Evolutionary conservation across 2,113 vertebrate genomes (phyloP), one percentile per base, ranked within the genome.

Genomic region (Mungos mungo): DNA sequence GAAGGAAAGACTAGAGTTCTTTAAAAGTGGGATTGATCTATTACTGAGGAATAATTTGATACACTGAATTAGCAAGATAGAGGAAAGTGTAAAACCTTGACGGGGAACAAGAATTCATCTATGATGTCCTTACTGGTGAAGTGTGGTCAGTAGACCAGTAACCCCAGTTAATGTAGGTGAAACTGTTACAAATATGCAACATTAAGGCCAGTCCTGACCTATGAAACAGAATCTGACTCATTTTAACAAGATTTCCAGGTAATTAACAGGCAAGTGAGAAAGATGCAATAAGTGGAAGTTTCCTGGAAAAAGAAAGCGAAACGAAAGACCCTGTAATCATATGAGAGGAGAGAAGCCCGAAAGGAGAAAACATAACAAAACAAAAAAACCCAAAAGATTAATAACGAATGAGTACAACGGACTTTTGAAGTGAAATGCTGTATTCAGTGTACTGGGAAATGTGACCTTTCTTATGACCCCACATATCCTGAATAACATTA

Each of bases 401-500:
- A 23, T 60, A 60, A 60, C 21, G 82, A 77, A 77, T 18, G 27
- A 77, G 6, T 35, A 45, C 12, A 84, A 19, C 3, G 11, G 2
- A 14, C 29, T 52, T 84, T 57, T 88, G 65, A 85, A 68, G 27
- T 35, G 35, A 93, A 96, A 92, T 77, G 21, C 35, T 52, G 2
- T 84, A 41, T 65, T 47, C 21, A 96, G 65, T 54, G 14, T 50
- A 71, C 13, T 80, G 66, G 35, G 12, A 29, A 89, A 63, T 82
- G 35, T 63, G n/a, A 90, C n/a, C 74, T 63, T 94, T 77, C 80
- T 89, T 71, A 13, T 72, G 89, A 91, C 38, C 25, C 13, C 33
- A 83, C n/a, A 19, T 1, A 38, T 68, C 31, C 12, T 81, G 38
- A 80, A 80, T 80, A 85, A 88, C 95, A 97, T 95, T 89, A 92